Evolutionary conservation across 2,113 vertebrate species (phyloP).

Genomic region (Poecilia latipinna): DNA sequence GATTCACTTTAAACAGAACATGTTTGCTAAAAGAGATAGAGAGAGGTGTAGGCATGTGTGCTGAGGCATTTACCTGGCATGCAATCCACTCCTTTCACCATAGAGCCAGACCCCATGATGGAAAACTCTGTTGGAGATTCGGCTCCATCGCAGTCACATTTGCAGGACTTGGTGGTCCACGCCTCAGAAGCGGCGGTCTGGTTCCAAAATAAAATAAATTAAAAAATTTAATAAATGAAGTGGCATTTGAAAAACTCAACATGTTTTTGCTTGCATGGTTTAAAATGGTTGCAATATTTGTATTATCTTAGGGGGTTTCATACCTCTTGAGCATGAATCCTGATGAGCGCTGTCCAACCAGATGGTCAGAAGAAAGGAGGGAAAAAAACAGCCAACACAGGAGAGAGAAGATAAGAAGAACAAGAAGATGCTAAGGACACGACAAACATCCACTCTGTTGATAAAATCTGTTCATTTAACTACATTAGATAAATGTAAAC

Average conservation of each 20-base stretch:
- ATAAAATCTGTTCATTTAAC: conserved; percentile 27
- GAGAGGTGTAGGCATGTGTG: not conserved
- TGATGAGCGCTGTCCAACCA: conserved; percentile 58
- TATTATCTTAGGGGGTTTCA: not conserved
- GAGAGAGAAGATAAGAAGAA: conserved; percentile 11
- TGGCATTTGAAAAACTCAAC: no score
- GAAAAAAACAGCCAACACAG: conserved; percentile 10
- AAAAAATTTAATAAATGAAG: not conserved
- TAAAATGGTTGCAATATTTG: not conserved
- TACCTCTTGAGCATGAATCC: conserved; percentile 72
- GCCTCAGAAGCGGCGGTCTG: conserved; percentile 70
- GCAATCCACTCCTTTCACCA: conserved; percentile 79
- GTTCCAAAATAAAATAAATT: not conserved
- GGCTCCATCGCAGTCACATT: conserved; percentile 86
- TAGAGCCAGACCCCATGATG: conserved; percentile 57
- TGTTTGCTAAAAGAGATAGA: not conserved
- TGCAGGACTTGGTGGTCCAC: conserved; percentile 88
- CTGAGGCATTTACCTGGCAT: conserved; percentile 84
- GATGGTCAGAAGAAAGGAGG: conserved; percentile 21
- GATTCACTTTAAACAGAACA: not conserved
- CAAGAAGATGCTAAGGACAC: conserved; percentile 28
- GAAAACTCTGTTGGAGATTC: conserved; percentile 78
- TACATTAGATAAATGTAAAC: conserved; percentile 6
- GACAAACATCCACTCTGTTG: conserved; percentile 9
- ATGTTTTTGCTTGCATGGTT: not conserved